Percentiles rank a stretch among this genome's conserved stretches.
Evolutionary conservation across 2,113 vertebrate genomes (phyloP).

Genomic region (Ochotona curzoniae): DNA sequence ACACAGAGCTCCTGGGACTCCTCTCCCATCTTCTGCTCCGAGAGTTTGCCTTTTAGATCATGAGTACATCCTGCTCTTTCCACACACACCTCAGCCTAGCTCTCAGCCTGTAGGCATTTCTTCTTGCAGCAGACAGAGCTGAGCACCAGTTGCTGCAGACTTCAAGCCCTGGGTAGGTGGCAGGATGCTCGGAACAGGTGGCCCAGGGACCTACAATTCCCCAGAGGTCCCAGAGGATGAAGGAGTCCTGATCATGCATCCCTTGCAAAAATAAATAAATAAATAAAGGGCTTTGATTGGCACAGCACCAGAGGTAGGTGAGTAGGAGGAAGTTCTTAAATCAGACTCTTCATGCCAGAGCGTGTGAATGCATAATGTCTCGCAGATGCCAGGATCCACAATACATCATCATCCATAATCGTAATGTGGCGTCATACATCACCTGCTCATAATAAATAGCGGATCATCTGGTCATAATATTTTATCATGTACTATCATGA

Average conservation of each 20-base stretch:
- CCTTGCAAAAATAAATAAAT: not conserved
- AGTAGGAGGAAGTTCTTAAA: conserved; percentile 79
- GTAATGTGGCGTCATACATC: conserved; percentile 66
- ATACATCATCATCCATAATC: conserved; percentile 79
- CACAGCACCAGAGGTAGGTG: conserved; percentile 65
- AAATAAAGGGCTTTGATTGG: conserved; percentile 66
- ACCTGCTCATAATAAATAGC: conserved; percentile 77
- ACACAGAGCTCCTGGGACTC: not conserved
- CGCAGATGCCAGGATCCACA: not conserved
- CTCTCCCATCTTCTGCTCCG: not conserved
- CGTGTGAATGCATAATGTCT: conserved; percentile 59
- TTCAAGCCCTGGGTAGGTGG: not conserved
- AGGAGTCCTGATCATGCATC: not conserved
- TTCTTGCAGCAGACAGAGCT: not conserved
- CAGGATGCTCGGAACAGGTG: not conserved
- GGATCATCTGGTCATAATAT: conserved; percentile 79
- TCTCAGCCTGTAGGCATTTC: not conserved
- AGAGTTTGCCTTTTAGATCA: conserved; percentile 21
- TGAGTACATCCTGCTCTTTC: not conserved
- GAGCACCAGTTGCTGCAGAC: not conserved
- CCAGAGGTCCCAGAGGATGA: not conserved
- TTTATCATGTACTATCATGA: conserved; percentile 79
- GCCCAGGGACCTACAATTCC: not conserved
- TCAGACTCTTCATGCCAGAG: conserved; percentile 48
- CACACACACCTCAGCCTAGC: rapidly evolving